Percentiles rank a stretch among this genome's conserved stretches.
phyloP scores from a whole-genome alignment of 53 echinoderm and acorn worm species.

The Arbacia lixula region DNA sequence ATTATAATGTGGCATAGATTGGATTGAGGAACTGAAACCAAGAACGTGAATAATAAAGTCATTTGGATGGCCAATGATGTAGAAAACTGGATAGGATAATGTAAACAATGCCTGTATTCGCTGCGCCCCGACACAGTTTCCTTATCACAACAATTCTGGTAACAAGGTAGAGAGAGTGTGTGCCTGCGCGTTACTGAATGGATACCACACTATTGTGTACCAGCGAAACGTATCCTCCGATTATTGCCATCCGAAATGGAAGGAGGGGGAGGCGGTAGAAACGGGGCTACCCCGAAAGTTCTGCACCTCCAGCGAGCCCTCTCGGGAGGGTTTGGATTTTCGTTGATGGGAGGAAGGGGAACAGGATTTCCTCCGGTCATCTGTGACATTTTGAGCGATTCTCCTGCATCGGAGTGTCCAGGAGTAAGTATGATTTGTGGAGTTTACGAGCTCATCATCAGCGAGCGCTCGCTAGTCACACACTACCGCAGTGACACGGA shows the following conservation, averaged over 20 bases:
- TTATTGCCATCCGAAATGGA: slow-evolving; percentile 19
- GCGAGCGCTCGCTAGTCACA: not conserved
- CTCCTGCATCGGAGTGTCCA: slow-evolving; percentile 90
- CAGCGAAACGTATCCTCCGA: not conserved
- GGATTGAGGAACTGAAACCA: no score
- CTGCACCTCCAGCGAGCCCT: slow-evolving; percentile 71
- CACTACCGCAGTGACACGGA: no score
- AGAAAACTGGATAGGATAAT: no score
- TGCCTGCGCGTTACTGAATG: no score
- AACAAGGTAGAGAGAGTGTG: no score
- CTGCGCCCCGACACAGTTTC: no score
- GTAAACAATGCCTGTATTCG: no score
- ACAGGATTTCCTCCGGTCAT: slow-evolving; percentile 96
- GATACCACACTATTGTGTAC: no score
- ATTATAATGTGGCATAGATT: no score
- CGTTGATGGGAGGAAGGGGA: slow-evolving; percentile 94
- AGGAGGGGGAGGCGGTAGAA: slow-evolving; percentile 24
- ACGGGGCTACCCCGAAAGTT: slow-evolving; percentile 35
- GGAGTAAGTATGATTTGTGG: slow-evolving; percentile 66
- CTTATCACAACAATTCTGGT: no score
- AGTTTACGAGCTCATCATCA: not conserved
- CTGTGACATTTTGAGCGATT: slow-evolving; percentile 92
- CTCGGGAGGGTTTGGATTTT: slow-evolving; percentile 97
- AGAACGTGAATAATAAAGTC: no score
- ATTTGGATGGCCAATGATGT: no score